phyloP scores from a whole-genome alignment of 1,140 invertebrate genomes.

The Drosophila mojavensis region DNA sequence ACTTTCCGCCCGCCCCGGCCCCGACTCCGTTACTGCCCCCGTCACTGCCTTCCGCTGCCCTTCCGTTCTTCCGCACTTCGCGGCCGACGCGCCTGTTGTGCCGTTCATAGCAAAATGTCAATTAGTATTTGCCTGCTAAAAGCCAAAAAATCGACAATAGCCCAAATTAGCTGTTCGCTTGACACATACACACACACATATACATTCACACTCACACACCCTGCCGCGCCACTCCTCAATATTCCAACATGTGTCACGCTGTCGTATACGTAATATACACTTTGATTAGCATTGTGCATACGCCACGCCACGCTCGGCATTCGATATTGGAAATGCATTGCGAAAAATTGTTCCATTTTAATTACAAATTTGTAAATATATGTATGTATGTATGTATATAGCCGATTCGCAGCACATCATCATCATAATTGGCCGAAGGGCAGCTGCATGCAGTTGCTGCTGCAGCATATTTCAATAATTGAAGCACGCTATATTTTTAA shows the following conservation, averaged over 20 bases:
- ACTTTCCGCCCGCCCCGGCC: neutral
- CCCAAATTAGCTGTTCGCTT: conserved; percentile 60
- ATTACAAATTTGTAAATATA: conserved; percentile 60
- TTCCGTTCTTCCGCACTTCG: neutral
- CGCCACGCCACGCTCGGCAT: conserved; percentile 48
- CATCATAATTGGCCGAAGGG: conserved; percentile 34
- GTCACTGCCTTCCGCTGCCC: neutral
- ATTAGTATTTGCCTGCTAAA: conserved; percentile 79
- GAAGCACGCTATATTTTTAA: conserved; percentile 79
- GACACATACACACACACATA: conserved; percentile 20
- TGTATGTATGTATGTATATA: neutral
- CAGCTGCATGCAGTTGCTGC: conserved; percentile 12
- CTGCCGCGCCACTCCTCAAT: neutral
- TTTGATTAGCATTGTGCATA: conserved; percentile 74
- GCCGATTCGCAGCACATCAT: conserved; percentile 13
- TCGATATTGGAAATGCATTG: conserved; percentile 46
- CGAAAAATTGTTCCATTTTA: conserved; percentile 56
- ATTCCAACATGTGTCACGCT: conserved; percentile 53
- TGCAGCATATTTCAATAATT: conserved; percentile 80
- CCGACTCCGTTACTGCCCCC: too few species aligned
- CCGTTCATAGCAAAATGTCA: conserved; percentile 74
- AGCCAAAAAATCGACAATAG: conserved; percentile 72
- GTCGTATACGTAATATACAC: conserved; percentile 73
- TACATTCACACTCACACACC: conserved; percentile 6
- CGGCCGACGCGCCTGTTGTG: conserved; percentile 10